These are phyloP conservation scores for Proteles cristata DNA, from an alignment of 2,113 vertebrate genomes.

Conservation along the genomic window DNA sequence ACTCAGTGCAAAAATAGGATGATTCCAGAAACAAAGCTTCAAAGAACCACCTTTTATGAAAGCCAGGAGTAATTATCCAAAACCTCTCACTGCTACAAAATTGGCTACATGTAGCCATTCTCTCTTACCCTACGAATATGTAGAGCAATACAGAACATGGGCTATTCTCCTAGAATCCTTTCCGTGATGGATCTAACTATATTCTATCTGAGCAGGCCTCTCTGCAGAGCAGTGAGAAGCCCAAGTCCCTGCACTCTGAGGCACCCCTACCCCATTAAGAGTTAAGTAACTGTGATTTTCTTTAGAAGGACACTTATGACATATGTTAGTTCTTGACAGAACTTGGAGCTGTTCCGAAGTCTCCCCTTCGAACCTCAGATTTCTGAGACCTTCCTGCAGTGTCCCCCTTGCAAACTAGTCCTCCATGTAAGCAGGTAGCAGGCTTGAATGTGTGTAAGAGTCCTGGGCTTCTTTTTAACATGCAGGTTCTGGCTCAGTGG, in stretches of 20 bases:
- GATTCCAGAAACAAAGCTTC: background rate
- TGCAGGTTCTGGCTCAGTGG: background rate
- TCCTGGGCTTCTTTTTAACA: background rate
- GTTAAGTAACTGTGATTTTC: background rate
- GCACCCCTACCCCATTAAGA: too few species aligned
- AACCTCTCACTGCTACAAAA: background rate
- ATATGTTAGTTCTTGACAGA: too few species aligned
- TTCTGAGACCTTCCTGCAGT: background rate
- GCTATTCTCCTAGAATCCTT: background rate
- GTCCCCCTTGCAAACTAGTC: background rate
- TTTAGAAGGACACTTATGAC: background rate
- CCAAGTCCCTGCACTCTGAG: background rate
- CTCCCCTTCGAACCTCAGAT: background rate
- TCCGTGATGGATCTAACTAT: background rate
- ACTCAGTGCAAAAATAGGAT: background rate
- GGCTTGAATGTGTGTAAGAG: background rate
- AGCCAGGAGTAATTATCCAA: background rate
- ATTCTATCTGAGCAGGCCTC: background rate
- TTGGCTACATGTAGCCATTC: background rate
- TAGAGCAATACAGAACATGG: background rate
- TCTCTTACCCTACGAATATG: background rate
- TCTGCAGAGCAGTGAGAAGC: background rate
- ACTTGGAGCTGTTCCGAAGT: too few species aligned
- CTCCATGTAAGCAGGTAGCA: background rate
- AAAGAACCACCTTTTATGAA: background rate